phyloP scores from a whole-genome alignment of 2,113 vertebrate species.

The Bos indicus region DNA sequence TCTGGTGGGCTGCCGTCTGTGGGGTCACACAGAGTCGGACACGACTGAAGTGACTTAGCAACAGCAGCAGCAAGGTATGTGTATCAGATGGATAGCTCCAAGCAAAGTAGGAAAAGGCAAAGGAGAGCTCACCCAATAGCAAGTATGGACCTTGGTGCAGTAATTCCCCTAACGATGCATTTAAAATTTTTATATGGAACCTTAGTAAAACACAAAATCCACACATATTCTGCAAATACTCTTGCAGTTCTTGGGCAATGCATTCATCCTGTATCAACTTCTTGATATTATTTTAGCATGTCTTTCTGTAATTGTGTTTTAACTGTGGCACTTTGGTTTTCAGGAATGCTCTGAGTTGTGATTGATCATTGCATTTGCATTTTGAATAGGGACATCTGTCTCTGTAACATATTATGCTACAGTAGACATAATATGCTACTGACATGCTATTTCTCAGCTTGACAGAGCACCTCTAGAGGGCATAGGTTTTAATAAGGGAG shows the following conservation, averaged over 20 bases:
- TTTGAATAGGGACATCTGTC: conserved; percentile 55
- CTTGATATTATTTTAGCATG: conserved; percentile 40
- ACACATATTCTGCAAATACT: neutral
- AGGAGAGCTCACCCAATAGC: neutral
- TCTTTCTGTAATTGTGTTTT: conserved; percentile 49
- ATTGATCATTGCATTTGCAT: conserved; percentile 44
- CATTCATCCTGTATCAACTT: neutral
- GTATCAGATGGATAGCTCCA: neutral
- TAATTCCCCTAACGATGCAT: neutral
- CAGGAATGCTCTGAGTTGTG: conserved; percentile 17
- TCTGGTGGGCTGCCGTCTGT: too few relatives aligned
- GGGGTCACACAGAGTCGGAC: too few relatives aligned
- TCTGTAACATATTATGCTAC: neutral
- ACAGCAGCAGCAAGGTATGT: too few relatives aligned
- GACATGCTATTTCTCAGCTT: conserved; percentile 31
- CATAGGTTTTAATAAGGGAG: conserved; percentile 44
- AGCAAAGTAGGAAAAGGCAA: neutral
- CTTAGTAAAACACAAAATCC: neutral
- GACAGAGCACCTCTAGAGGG: conserved; percentile 44
- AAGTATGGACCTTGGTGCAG: neutral
- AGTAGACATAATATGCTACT: neutral
- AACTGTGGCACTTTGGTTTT: conserved; percentile 43
- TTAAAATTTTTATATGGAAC: neutral
- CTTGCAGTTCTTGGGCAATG: neutral
- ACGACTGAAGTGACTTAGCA: too few relatives aligned